Base-by-base conservation (phyloP, 2,113 vertebrate genomes). In the Rhinopomastus cyanomelas region DNA sequence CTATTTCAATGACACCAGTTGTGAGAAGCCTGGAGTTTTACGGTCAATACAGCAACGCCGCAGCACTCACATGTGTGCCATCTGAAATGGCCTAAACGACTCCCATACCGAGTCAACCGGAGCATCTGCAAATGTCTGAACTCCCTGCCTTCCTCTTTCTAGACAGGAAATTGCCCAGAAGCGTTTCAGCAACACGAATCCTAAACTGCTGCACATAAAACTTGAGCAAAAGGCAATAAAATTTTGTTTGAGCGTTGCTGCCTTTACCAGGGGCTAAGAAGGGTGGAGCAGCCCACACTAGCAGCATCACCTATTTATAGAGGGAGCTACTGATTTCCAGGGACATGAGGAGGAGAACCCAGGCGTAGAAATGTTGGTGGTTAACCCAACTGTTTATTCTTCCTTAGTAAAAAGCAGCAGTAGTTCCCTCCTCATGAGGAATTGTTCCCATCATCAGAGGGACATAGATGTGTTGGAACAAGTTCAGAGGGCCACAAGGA, bases 211-310 rank as follows among this genome's bases (percentile, higher is more conserved):
- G 16, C 30, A 44, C 69, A 27, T 52, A 85, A 60, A 61, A 78
- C 44, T 36, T 73, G 36, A 73, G 32, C 21, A 85, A 85, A 87
- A n/a, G 46, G 12, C 72, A 90, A 59, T 25, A 7, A 66, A 62
- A 77, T 87, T 49, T 80, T 29, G 60, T 11, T 80, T 85, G 39
- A n/a, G 7, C 39, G 60, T 53, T 66, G 6, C 20, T 66, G 23
- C 15, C 48, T 16, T 79, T 76, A 61, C 5, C 14, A 16, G 53
- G 20, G 32, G 4, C 34, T 73, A 62, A 27, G 26, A 71, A 56
- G 6, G 5, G 4, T 44, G 65, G 39, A 61, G 3, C 2, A 1
- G n/a, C n/a, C n/a, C n/a, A n/a, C n/a, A n/a, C n/a, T n/a, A n/a
- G n/a, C n/a, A n/a, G n/a, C n/a, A n/a, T n/a, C 21, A 76, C 15